A percentile compares a stretch with the other conserved stretches of the same genome.
Evolutionary conservation across 2,113 vertebrate species (phyloP).

Genomic region (Eurystomus gularis): DNA sequence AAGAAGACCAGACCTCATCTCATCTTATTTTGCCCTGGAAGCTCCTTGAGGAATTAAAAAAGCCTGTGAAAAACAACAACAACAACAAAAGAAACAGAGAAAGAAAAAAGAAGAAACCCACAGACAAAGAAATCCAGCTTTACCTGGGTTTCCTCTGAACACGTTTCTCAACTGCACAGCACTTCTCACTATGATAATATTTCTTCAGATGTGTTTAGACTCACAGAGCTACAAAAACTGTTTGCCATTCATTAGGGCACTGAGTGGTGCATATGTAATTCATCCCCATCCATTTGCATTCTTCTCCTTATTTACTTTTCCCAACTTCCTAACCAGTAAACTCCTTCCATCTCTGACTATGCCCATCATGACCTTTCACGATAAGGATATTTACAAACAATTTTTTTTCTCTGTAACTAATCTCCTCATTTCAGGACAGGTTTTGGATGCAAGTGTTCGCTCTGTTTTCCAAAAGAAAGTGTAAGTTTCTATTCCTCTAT

Average conservation of each 20-base stretch:
- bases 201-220: background rate
- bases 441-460: background rate
- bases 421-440: background rate
- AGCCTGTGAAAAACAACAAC: background rate
- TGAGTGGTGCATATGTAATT: background rate
- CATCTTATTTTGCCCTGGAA: background rate
- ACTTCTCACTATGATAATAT: background rate
- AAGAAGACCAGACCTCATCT: background rate
- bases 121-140: background rate
- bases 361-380: fast-evolving
- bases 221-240: background rate
- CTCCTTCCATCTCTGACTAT: background rate
- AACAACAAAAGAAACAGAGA: background rate
- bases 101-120: background rate
- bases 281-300: background rate
- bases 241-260: background rate
- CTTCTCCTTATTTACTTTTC: background rate
- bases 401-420: background rate
- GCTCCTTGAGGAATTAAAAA: background rate
- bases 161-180: background rate
- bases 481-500: background rate
- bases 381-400: background rate
- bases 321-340: background rate
- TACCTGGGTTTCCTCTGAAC: background rate
- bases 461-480: background rate